Base-by-base conservation (phyloP, 2,888 invertebrate species). In the Drosophila monieri region DNA sequence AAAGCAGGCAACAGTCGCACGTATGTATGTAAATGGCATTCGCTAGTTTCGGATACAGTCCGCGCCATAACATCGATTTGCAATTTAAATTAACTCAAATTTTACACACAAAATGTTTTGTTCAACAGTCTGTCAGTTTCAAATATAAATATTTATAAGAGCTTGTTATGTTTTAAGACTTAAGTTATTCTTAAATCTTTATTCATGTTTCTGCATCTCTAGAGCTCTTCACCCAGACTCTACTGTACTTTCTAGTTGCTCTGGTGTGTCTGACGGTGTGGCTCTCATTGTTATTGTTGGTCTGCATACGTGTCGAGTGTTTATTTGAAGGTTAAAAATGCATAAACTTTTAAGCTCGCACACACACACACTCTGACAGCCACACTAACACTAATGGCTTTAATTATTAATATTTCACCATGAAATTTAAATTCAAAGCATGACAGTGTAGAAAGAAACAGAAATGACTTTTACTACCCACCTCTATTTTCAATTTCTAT, bases 381-480 rank as follows among this genome's bases (percentile, higher is more conserved):
- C 30, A 55, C 55, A 66, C 65, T 64, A 57, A 67, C 53, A 54
- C 54, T 69, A 69, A 62, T 78, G 66, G 70, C 72, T 83, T 66
- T 76, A 76, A 78, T 79, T 83, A 78, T 85, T 78, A 85, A 80
- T 80, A 83, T 78, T 78, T 76, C 80, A 81, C 69, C 72, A 73
- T 76, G 68, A 73, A 77, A 83, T 83, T 84, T 76, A 78, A 80
- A 83, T 86, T 77, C 80, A 80, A 61, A 71, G 73, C 86, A 85
- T 80, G 86, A 46, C 60, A 67, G 61, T 2, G 67, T 59, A 71
- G n/a, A 69, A 27, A 9, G 27, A 23, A 21, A 46, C 15, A 9
- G 39, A 3, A 41, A 8, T 41, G 18, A 41, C 39, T 41, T 41
- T 41, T 41, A 18, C 18, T 48, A 23, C 15, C 48, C 10, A 15